These are phyloP conservation scores for Bufo bufo DNA, from an alignment of 2,113 vertebrate species.

Conservation along the genomic window DNA sequence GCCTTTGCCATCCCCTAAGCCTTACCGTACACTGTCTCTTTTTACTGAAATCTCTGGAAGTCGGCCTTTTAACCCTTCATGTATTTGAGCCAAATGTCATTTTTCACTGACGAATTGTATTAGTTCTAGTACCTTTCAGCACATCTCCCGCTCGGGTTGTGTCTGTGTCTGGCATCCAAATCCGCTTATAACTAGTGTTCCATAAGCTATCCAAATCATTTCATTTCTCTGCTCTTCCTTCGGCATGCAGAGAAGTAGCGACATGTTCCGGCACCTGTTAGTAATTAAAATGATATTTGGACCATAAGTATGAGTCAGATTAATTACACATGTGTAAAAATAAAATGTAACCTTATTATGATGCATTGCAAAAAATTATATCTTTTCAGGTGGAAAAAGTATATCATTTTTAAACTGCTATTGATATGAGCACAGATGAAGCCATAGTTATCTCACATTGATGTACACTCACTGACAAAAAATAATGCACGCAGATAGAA, in stretches of 20 bases:
- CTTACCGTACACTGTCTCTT: not conserved
- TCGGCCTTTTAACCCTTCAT: slow-evolving; percentile 20
- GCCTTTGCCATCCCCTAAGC: slow-evolving; percentile 55
- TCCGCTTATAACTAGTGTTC: not conserved
- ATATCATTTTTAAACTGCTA: too few species aligned
- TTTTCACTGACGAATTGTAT: not conserved
- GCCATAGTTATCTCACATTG: not conserved
- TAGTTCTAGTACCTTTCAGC: not conserved
- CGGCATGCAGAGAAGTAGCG: not conserved
- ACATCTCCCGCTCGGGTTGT: not conserved
- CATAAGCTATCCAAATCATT: not conserved
- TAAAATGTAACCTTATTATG: slow-evolving; percentile 17
- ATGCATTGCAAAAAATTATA: not conserved
- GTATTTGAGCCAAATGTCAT: slow-evolving; percentile 30
- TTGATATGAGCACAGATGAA: not conserved
- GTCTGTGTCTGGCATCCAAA: not conserved
- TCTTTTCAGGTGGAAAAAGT: not conserved
- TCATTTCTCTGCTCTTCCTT: not conserved
- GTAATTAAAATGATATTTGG: not conserved
- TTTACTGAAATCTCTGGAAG: not conserved
- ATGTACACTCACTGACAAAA: not conserved
- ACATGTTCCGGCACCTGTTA: slow-evolving; percentile 18
- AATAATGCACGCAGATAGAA: too few species aligned
- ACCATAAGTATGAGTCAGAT: not conserved
- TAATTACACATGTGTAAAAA: slow-evolving; percentile 32